A percentile compares a stretch with the other conserved stretches of the same genome.
phyloP scores from a whole-genome alignment of 2,113 vertebrate species.

The Prinia subflava region DNA sequence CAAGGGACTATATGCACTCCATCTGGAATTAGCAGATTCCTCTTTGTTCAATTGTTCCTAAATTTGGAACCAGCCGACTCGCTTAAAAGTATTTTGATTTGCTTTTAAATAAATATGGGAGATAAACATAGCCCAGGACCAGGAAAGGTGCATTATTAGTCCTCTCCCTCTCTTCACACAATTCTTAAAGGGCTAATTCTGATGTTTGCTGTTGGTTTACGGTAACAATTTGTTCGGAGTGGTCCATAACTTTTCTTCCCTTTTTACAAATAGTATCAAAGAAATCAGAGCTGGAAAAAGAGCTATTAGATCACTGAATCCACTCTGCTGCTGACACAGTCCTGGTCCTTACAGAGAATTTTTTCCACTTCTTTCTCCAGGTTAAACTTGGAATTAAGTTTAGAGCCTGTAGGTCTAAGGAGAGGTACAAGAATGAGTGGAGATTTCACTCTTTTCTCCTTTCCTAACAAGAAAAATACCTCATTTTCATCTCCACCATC shows the following conservation, averaged over 20 bases:
- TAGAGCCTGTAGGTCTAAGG: not conserved
- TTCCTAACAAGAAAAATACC: not conserved
- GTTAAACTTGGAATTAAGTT: slow-evolving; percentile 9
- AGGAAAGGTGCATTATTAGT: slow-evolving; percentile 12
- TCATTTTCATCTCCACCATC: not conserved
- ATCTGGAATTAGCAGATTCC: slow-evolving; percentile 78
- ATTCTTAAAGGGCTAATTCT: slow-evolving; percentile 2
- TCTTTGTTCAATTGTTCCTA: slow-evolving; percentile 74
- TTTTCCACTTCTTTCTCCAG: slow-evolving; percentile 34
- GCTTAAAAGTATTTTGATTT: slow-evolving; percentile 76
- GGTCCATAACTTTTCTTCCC: slow-evolving; percentile 21
- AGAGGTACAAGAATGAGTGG: not conserved
- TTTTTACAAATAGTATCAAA: slow-evolving; percentile 50
- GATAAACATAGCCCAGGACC: slow-evolving; percentile 50
- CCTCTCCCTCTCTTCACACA: not conserved
- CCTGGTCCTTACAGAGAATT: not conserved
- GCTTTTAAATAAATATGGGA: slow-evolving; percentile 71
- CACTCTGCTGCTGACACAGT: not conserved
- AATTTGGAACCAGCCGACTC: slow-evolving; percentile 63
- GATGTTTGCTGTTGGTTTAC: slow-evolving; percentile 14
- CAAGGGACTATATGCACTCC: slow-evolving; percentile 76
- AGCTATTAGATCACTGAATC: slow-evolving; percentile 14
- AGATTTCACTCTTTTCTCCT: not conserved
- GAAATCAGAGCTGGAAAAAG: slow-evolving; percentile 44
- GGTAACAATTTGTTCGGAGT: not conserved